phyloP scores from a whole-genome alignment of 2,797 vertebrate species.

The Hoplostethus mediterraneus region DNA sequence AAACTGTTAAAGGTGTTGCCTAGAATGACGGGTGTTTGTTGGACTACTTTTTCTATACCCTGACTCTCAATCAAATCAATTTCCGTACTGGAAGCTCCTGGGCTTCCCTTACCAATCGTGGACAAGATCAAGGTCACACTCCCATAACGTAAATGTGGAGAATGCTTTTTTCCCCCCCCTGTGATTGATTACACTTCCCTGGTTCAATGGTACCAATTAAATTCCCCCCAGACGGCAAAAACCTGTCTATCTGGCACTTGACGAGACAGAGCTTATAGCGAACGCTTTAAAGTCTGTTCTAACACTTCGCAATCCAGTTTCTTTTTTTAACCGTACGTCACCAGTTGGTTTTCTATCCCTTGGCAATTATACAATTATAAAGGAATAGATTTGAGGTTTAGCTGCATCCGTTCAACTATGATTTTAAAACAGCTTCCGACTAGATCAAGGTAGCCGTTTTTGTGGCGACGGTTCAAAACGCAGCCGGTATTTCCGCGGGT shows the following conservation, averaged over 20 bases:
- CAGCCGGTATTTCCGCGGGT: background rate
- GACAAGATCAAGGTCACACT: slow-evolving; percentile 51
- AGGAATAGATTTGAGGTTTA: slow-evolving; percentile 16
- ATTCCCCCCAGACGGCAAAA: slow-evolving; percentile 34
- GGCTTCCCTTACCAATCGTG: slow-evolving; percentile 8
- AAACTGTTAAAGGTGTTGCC: slow-evolving; percentile 5
- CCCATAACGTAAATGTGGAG: background rate
- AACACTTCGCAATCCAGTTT: slow-evolving; percentile 39
- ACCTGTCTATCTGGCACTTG: slow-evolving; percentile 34
- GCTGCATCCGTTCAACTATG: slow-evolving; percentile 13
- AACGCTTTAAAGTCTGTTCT: slow-evolving; percentile 57
- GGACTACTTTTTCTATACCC: slow-evolving; percentile 3
- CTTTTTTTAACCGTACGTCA: slow-evolving; percentile 11
- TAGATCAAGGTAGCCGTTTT: slow-evolving; percentile 23
- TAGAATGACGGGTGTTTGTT: slow-evolving; percentile 39
- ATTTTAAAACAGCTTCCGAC: slow-evolving; percentile 27
- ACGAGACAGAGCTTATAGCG: slow-evolving; percentile 29
- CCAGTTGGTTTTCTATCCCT: slow-evolving; percentile 43
- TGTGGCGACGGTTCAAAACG: slow-evolving; percentile 22
- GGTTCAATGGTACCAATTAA: slow-evolving; percentile 54
- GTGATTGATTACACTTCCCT: slow-evolving; percentile 42
- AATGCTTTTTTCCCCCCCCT: background rate
- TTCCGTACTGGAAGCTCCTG: slow-evolving; percentile 48
- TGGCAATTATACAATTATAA: slow-evolving; percentile 38
- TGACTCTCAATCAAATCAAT: slow-evolving; percentile 59